Conservation (phyloP, 2,797 vertebrate genomes). For the Gallinago solitaria region DNA sequence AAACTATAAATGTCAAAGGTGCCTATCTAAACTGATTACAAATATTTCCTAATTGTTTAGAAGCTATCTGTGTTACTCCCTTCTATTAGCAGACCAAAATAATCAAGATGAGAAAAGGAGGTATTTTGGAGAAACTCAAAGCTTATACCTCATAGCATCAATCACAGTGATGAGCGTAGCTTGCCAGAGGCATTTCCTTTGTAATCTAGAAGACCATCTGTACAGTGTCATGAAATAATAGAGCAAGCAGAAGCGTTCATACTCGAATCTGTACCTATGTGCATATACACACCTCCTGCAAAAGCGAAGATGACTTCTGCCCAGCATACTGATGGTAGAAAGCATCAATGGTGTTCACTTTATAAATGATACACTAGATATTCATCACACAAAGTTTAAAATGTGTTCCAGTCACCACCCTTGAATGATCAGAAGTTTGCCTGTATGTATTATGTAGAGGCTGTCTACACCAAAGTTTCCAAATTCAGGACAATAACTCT, state of each 20-base stretch:
- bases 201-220: slow-evolving; percentile 53
- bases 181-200: slow-evolving; percentile 60
- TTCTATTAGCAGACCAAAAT: background rate
- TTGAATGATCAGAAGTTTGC: background rate
- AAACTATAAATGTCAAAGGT: background rate
- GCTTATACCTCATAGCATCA: slow-evolving; percentile 23
- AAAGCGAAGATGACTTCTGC: background rate
- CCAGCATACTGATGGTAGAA: background rate
- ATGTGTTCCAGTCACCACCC: fast-evolving
- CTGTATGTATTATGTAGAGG: background rate
- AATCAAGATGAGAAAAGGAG: background rate
- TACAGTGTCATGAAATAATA: slow-evolving; percentile 7
- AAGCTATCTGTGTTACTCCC: background rate
- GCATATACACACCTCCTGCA: background rate
- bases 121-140: slow-evolving; percentile 9
- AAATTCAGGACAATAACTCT: background rate
- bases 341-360: background rate
- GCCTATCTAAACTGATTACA: background rate
- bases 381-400: background rate
- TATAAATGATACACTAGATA: background rate
- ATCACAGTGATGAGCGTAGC: slow-evolving; percentile 3
- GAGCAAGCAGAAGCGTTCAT: background rate
- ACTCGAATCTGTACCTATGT: background rate
- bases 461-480: background rate
- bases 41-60: background rate